A percentile compares a stretch with the other conserved stretches of the same genome.
Conservation (phyloP, 2,888 invertebrate genomes). For the Rotaria sp. region DNA sequence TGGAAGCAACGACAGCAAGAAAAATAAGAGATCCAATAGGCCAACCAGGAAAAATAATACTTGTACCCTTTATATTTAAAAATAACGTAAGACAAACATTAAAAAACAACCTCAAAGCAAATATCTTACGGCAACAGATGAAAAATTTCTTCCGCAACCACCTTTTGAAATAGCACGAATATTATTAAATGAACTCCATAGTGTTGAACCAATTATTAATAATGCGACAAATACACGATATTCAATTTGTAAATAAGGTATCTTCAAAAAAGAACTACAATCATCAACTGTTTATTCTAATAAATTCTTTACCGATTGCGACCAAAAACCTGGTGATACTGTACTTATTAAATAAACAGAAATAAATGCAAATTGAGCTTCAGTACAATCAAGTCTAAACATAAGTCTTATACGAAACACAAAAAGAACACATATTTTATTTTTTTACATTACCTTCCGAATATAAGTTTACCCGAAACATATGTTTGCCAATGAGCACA, state of each 20-base stretch:
- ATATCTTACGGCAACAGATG: constrained; percentile 85
- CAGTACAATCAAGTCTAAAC: constrained; percentile 46
- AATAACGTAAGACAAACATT: background rate
- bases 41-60: constrained; percentile 88
- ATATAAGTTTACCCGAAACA: constrained; percentile 69
- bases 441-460: constrained; percentile 46
- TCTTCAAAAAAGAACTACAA: background rate
- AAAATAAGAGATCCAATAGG: constrained; percentile 65
- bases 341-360: constrained; percentile 29
- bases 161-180: constrained; percentile 57
- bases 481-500: constrained; percentile 99
- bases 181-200: constrained; percentile 45
- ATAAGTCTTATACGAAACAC: background rate
- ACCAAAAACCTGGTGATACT: background rate
- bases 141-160: constrained; percentile 96
- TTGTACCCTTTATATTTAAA: constrained; percentile 96
- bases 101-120: background rate
- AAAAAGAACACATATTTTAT: background rate
- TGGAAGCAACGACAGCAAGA: constrained; percentile 48
- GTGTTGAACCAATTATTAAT: background rate
- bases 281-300: background rate
- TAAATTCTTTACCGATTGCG: background rate
- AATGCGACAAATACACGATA: background rate
- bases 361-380: constrained; percentile 34
- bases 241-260: constrained; percentile 15